phyloP scores from a whole-genome alignment of 2,888 invertebrate genomes.

The Hyalella azteca region DNA sequence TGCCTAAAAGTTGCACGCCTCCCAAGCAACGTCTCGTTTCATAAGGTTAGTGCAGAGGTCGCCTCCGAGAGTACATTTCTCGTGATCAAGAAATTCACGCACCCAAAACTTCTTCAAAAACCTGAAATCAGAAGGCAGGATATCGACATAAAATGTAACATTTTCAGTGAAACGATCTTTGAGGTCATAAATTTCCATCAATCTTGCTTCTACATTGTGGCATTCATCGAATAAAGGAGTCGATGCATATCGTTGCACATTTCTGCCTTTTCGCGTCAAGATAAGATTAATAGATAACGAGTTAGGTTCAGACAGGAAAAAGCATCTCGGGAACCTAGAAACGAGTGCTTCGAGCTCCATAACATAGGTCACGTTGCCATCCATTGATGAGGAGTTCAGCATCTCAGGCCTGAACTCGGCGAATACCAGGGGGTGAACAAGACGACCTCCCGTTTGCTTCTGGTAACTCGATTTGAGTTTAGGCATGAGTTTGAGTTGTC shows the following conservation, averaged over 20 bases:
- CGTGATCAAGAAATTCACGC: not conserved
- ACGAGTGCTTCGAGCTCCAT: not conserved
- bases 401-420: not conserved
- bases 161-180: not conserved
- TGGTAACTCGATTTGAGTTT: not conserved
- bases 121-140: not conserved
- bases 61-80: not conserved
- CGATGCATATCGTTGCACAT: not conserved
- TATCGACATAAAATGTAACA: not conserved
- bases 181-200: not conserved
- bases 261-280: not conserved
- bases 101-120: constrained; percentile 5
- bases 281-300: not conserved
- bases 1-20: constrained; percentile 13
- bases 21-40: constrained; percentile 6
- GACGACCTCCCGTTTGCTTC: constrained; percentile 5
- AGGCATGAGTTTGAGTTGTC: not conserved
- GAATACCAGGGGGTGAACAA: constrained; percentile 16
- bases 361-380: constrained; percentile 1
- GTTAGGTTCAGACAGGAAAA: not conserved
- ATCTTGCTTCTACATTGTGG: not conserved
- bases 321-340: constrained; percentile 8
- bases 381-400: not conserved
- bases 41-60: constrained; percentile 22
- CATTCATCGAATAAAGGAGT: not conserved